A percentile compares a stretch with the other conserved stretches of the same genome.
phyloP scores from a whole-genome alignment of 2,797 vertebrate species.

The Periparus ater region DNA sequence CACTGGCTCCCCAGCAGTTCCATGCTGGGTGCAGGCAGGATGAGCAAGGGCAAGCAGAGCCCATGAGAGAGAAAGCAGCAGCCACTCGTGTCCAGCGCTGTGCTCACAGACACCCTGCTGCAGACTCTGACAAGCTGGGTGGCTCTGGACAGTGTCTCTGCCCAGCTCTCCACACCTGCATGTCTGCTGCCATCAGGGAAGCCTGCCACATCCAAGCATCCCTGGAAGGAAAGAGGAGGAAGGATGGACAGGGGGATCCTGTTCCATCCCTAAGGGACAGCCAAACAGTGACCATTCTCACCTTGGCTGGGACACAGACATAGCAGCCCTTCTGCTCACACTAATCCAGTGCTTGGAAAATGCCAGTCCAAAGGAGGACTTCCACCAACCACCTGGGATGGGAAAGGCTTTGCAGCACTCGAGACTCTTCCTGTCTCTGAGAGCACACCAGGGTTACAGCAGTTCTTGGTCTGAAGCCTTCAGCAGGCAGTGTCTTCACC shows the following conservation, averaged over 20 bases:
- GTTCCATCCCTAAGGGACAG: background rate
- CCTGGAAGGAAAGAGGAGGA: background rate
- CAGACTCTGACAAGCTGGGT: background rate
- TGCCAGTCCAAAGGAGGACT: background rate
- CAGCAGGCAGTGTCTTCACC: background rate
- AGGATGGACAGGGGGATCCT: background rate
- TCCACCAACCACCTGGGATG: accelerated
- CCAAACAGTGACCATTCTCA: background rate
- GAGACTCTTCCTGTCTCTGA: background rate
- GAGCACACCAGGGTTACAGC: background rate
- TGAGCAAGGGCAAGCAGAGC: background rate
- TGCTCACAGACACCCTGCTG: background rate
- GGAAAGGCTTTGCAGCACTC: background rate
- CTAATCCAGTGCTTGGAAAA: background rate
- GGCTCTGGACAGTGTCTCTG: background rate
- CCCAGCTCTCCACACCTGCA: background rate
- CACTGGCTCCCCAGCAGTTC: background rate
- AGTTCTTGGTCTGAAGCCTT: background rate
- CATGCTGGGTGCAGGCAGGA: background rate
- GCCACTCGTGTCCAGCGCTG: background rate
- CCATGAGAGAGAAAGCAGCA: background rate
- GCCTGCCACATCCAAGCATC: background rate
- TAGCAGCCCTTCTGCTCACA: background rate
- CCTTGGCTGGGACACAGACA: background rate
- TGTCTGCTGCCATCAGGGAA: background rate